These are phyloP conservation scores for Hormaphis cornu DNA, from an alignment of 1,140 invertebrate species.

Conservation along the genomic window DNA sequence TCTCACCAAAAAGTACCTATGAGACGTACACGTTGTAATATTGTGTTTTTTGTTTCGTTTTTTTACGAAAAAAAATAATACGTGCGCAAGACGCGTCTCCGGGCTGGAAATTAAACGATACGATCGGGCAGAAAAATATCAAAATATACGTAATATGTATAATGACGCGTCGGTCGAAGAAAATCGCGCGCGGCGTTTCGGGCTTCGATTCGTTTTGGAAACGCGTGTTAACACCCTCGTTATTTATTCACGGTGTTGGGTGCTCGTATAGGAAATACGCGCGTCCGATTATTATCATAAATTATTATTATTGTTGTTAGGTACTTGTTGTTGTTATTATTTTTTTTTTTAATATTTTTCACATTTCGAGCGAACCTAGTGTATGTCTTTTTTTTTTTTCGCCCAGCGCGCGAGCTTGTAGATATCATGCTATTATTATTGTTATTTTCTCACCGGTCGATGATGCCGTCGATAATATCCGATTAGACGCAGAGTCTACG, in stretches of 20 bases:
- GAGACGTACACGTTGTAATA: too few relatives aligned
- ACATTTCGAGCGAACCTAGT: background rate
- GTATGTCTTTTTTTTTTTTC: background rate
- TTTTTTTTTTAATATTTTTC: too few relatives aligned
- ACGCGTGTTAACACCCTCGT: conserved; percentile 30
- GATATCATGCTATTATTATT: too few relatives aligned
- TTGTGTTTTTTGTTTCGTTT: too few relatives aligned
- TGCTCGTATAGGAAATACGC: background rate
- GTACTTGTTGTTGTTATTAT: too few relatives aligned
- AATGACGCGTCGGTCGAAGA: background rate
- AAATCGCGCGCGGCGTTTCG: background rate
- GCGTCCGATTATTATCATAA: background rate
- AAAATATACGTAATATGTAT: background rate
- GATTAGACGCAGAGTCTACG: too few relatives aligned
- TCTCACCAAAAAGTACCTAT: too few relatives aligned
- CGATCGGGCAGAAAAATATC: conserved; percentile 24
- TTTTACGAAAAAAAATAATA: too few relatives aligned
- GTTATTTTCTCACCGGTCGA: too few relatives aligned
- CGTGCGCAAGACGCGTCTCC: background rate
- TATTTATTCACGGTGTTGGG: conserved; percentile 29
- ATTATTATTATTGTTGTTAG: too few relatives aligned
- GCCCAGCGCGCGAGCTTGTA: too few relatives aligned
- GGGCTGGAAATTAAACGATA: background rate
- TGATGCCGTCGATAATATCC: too few relatives aligned
- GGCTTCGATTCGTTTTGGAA: conserved; percentile 33